phyloP scores from a whole-genome alignment of 2,888 invertebrate genomes.

The Eupeodes latifasciatus region DNA sequence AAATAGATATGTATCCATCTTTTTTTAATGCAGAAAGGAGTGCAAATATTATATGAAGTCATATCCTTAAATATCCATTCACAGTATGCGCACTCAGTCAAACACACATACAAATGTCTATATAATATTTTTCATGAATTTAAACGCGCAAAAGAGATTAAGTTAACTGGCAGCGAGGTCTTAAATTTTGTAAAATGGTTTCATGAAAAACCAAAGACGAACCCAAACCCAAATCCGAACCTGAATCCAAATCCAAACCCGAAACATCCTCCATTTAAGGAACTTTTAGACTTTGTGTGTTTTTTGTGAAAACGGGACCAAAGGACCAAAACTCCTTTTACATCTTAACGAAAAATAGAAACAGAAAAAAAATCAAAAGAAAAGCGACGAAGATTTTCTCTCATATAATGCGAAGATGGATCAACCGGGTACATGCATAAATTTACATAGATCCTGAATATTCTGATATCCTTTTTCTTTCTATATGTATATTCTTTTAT shows the following conservation, averaged over 20 bases:
- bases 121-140: background rate
- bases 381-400: slow-evolving; percentile 30
- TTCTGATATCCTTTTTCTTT: slow-evolving; percentile 33
- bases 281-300: slow-evolving; percentile 15
- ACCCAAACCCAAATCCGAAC: background rate
- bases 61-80: slow-evolving; percentile 41
- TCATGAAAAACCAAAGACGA: slow-evolving; percentile 20
- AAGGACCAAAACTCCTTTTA: slow-evolving; percentile 3
- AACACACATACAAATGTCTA: background rate
- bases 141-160: slow-evolving; percentile 49
- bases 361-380: slow-evolving; percentile 3
- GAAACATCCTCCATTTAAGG: background rate
- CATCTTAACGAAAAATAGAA: background rate
- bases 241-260: background rate
- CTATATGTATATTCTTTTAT: no score
- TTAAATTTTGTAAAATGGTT: slow-evolving; percentile 58
- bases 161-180: slow-evolving; percentile 58
- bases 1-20: slow-evolving; percentile 23
- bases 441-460: slow-evolving; percentile 62
- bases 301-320: background rate
- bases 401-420: slow-evolving; percentile 46
- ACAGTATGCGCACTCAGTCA: background rate
- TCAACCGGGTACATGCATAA: slow-evolving; percentile 50
- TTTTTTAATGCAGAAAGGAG: slow-evolving; percentile 26
- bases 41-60: slow-evolving; percentile 54